Evolutionary conservation across 2,888 invertebrate genomes (phyloP).

Genomic region (Hipparchia sbordonii): DNA sequence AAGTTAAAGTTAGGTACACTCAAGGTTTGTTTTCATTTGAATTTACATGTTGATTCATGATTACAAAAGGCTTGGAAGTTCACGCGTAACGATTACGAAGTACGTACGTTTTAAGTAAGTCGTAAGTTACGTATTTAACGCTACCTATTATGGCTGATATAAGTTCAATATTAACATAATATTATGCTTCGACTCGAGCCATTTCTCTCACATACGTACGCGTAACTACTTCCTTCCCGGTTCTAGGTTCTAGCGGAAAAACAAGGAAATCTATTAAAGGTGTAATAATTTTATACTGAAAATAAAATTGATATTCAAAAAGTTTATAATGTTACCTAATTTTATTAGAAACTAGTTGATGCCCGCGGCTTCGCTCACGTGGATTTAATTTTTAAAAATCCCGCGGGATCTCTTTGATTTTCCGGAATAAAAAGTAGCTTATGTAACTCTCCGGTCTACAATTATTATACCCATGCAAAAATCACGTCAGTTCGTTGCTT

Average conservation of each 20-base stretch:
- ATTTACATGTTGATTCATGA: not conserved
- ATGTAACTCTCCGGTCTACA: no score
- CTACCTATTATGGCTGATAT: not conserved
- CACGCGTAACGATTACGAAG: not conserved
- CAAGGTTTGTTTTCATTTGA: not conserved
- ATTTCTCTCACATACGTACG: constrained; percentile 4
- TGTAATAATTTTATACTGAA: no score
- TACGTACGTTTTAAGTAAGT: not conserved
- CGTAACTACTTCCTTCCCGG: constrained; percentile 12
- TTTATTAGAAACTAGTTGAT: no score
- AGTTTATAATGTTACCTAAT: no score
- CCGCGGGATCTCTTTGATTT: no score
- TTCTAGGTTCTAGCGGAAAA: constrained; percentile 4
- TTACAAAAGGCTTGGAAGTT: not conserved
- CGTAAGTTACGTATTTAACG: not conserved
- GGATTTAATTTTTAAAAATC: no score
- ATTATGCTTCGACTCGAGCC: not conserved
- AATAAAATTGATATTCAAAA: no score
- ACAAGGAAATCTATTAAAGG: not conserved
- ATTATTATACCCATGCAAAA: no score
- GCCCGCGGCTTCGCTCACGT: no score
- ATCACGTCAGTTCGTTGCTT: no score
- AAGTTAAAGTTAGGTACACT: no score
- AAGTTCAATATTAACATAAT: constrained; percentile 5
- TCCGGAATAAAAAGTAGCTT: no score